Evolutionary conservation across 2,888 invertebrate genomes (phyloP).

Genomic region (Tetragonisca angustula): DNA sequence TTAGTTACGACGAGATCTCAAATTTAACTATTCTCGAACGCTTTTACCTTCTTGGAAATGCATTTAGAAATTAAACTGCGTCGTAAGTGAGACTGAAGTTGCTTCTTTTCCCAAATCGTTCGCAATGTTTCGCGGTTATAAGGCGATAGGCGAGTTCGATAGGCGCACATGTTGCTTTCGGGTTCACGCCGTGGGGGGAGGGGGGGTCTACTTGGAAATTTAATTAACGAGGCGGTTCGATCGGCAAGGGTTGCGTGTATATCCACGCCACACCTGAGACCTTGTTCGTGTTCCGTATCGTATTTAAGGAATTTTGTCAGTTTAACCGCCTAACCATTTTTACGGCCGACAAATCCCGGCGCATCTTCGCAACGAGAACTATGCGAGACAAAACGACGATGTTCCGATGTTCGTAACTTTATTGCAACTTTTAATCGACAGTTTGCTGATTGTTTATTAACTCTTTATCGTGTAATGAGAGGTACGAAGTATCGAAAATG

Average conservation of each 20-base stretch:
- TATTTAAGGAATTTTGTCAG: constrained; percentile 30
- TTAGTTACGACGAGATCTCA: no score
- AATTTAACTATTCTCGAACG: background rate
- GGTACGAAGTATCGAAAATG: no score
- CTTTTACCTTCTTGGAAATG: background rate
- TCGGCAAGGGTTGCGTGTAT: constrained; percentile 16
- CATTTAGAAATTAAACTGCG: background rate
- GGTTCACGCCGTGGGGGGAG: constrained; percentile 34
- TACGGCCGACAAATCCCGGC: background rate
- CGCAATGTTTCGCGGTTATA: constrained; percentile 15
- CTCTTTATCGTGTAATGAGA: no score
- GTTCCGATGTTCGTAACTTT: no score
- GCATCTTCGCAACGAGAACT: background rate
- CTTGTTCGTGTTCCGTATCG: background rate
- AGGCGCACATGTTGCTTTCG: constrained; percentile 43
- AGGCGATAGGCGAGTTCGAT: constrained; percentile 10
- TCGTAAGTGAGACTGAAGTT: background rate
- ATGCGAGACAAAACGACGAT: no score
- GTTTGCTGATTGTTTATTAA: no score
- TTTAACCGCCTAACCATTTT: background rate
- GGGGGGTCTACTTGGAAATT: constrained; percentile 36
- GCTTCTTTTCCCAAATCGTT: background rate
- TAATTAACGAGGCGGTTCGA: constrained; percentile 64
- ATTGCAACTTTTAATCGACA: no score
- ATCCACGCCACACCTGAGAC: constrained; percentile 18